These are phyloP conservation scores for Drosophila pectinifera DNA, from an alignment of 1,140 invertebrate genomes.

Conservation along the genomic window DNA sequence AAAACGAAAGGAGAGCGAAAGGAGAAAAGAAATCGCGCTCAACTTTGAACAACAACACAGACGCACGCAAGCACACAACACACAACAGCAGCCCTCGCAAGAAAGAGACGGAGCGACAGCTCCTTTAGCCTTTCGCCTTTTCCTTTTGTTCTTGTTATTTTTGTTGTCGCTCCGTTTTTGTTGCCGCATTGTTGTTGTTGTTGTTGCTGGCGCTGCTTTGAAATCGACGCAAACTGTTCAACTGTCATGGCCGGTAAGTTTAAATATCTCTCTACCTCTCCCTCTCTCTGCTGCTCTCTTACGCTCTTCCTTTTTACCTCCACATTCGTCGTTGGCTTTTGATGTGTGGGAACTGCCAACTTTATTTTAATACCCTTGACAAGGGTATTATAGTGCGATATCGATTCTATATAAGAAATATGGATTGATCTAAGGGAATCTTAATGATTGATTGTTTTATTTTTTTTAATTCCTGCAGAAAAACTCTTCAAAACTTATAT, in stretches of 20 bases:
- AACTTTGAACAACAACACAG: slow-evolving; percentile 50
- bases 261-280: slow-evolving; percentile 16
- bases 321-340: slow-evolving; percentile 29
- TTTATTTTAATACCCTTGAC: slow-evolving; percentile 19
- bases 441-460: neutral
- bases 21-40: slow-evolving; percentile 50
- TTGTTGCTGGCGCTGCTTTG: slow-evolving; percentile 46
- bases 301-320: slow-evolving; percentile 17
- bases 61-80: slow-evolving; percentile 35
- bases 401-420: neutral
- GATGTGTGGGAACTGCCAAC: slow-evolving; percentile 31
- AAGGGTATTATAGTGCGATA: neutral
- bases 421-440: no score
- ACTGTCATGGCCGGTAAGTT: slow-evolving; percentile 85
- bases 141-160: slow-evolving; percentile 55
- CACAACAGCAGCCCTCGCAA: slow-evolving; percentile 19
- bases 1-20: slow-evolving; percentile 31
- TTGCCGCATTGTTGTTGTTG: slow-evolving; percentile 48
- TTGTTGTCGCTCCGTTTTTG: slow-evolving; percentile 57
- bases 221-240: slow-evolving; percentile 82
- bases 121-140: slow-evolving; percentile 66
- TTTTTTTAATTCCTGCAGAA: neutral
- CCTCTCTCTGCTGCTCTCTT: slow-evolving; percentile 12
- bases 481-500: no score
- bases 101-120: slow-evolving; percentile 52